Evolutionary conservation across 2,888 invertebrate species (phyloP), one percentile per base, ranked within the genome.

Genomic region (Protophormia terraenovae): DNA sequence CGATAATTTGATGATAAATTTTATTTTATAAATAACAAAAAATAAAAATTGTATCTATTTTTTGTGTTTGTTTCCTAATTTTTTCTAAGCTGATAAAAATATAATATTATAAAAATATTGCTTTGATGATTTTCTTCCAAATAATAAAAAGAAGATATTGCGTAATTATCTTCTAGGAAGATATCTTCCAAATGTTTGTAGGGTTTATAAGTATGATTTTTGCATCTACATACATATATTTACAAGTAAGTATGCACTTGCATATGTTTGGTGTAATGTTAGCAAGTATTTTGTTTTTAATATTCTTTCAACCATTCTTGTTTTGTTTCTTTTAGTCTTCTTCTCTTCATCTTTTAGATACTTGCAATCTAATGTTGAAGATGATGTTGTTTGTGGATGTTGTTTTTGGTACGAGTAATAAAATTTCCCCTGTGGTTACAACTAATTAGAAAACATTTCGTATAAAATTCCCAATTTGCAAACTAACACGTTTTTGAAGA

Each of bases 361-460:
- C 29, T 27, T 71, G 50, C 3, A 62, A 29, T 2, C 29, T 71
- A 6, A 32, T 50, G 41, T n/a, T 22, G n/a, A 71, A 2, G 41
- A 45, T 41, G 27, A n/a, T 22, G 8, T 35, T 41, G 16, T 8
- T n/a, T 47, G 16, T 38, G n/a, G n/a, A n/a, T n/a, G n/a, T n/a
- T n/a, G n/a, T n/a, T n/a, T n/a, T n/a, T 38, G 6, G 14, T 47
- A 62, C 5, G 53, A 69, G 47, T 64, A 76, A 71, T 45, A 64
- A 62, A 64, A 80, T 77, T 76, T 53, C 60, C 60, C 66, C 71
- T 58, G 76, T 41, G 80, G 71, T 45, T 89, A 88, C 89, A 90
- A 89, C 89, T 90, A 90, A 90, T 90, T 90, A 90, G 88, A 88
- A 89, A 89, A 90, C 88, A 89, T 90, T 90, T 89, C 88, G 87